Base-by-base conservation (phyloP, 2,888 invertebrate species). In the Drosophila koepferae region DNA sequence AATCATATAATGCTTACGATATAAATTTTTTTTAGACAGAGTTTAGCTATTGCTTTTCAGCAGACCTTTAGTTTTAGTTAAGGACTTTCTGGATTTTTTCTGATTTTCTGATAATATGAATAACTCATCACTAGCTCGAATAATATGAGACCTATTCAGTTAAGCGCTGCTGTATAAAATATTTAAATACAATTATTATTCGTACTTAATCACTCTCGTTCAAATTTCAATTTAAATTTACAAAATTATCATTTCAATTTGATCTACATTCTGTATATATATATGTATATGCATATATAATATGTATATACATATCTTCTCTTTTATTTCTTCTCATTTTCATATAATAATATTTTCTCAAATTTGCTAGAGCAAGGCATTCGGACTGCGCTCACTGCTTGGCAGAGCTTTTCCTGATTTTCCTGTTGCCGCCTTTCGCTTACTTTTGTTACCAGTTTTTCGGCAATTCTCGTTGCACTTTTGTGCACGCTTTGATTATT, bases 401-500 rank as follows among this genome's bases (percentile, higher is more conserved):
- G n/a, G 31, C 14, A 4, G 6, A 8, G 18, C 12, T 40, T 54
- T 23, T 36, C 14, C 14, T 20, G 41, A 38, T 40, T 66, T 64
- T 54, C 40, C 36, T 56, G 16, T 72, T 69, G 53, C 54, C 70
- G 59, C 55, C 55, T 54, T 76, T 72, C 58, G 80, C 71, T 86
- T 77, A 83, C 81, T 80, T 85, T 79, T 82, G 85, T 73, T 74
- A 82, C 82, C 74, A 76, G 72, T 76, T 84, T 84, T 86, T 84
- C 76, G 85, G 78, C 87, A 79, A 81, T 82, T 85, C 76, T 81
- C 82, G 72, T 82, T 84, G 84, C 84, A 87, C 85, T 84, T 84
- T 89, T 86, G 78, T 80, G 79, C 77, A 78, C 73, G 87, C 88
- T 84, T 89, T 86, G 82, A 81, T 87, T 88, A 87, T 82, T 88